Base-by-base conservation (phyloP, 2,888 invertebrate species). In the Trissoscelio sp. region DNA sequence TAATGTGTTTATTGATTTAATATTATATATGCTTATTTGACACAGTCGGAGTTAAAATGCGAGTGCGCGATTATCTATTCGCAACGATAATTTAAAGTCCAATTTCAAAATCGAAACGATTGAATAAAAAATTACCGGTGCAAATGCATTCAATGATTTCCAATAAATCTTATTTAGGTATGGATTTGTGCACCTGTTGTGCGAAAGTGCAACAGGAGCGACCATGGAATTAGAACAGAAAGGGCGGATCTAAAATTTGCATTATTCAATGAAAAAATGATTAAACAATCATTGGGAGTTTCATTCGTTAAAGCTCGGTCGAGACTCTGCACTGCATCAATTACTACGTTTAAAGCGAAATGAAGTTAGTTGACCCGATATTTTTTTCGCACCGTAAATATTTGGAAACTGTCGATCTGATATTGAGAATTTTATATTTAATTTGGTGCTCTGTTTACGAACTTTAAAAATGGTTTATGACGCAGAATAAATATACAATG, bases 111-210 rank as follows among this genome's bases (percentile, higher is more conserved):
- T 44, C 9, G 44, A 44, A 18, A 12, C 9, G 9, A 16, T 1
- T 31, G 2, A 53, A 31, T 31, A 12, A 24, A 31, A 53, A 53
- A 62, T 42, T 39, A 46, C 24, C 46, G 28, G 16, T 14, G 20
- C 22, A 14, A 42, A 20, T 31, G 18, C 22, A 31, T 37, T 11
- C 28, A 18, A 44, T 22, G 57, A 39, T 20, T 57, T 22, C 20
- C 46, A 20, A 62, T 62, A 46, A 62, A 62, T 62, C 39, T 62
- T 31, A 46, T 46, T 16, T 7, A 28, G 62, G 9, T 31, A 20
- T 20, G 62, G 62, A 62, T 37, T 31, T 5, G 62, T 46, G 62
- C 62, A 62, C 62, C 62, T 62, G 62, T 62, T 62, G 62, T 62
- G 16, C 62, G 28, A 31, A 53, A 14, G 62, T 28, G 62, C 62